Evolutionary conservation across 2,888 invertebrate genomes (phyloP), one percentile per base, ranked within the genome.

Genomic region (Rotaria macrura): DNA sequence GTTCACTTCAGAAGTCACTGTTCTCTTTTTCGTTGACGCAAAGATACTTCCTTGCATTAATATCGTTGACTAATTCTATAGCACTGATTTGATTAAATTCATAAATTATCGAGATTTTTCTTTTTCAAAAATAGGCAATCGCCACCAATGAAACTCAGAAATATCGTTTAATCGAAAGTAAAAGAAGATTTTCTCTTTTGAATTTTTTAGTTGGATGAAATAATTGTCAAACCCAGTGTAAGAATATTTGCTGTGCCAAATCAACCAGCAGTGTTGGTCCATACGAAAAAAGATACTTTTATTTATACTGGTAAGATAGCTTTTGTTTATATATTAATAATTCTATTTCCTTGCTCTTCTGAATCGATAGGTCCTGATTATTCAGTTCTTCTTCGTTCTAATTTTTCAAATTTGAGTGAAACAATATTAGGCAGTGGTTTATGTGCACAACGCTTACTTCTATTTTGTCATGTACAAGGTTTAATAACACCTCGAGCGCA

Each of bases 391-490:
- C 79, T 79, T 43, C 40, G 79, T n/a, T 25, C 43, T 43, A 79
- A 5, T 79, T 79, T 79, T 43, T n/a, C 43, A 1, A 79, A 43
- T 79, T 5, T 79, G 3, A 25, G n/a, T 79, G 79, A 79, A n/a
- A 79, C 79, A 43, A 79, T 79, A 43, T 43, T 79, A 43, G 79
- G 79, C 2, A 79, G 79, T 79, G 79, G 79, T 25, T 43, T 79
- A 43, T 79, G 79, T n/a, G 25, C 12, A n/a, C 40, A 79, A 43
- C 79, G 79, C 43, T 23, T 43, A n/a, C 14, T 79, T n/a, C 12
- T 79, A 0, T 79, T 79, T n/a, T 43, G 79, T 79, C 79, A 79
- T 79, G 43, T 79, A 43, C 79, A 79, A 79, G 79, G 79, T 43
- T 43, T 79, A n/a, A 79, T 79, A 25, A 79, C 43, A 43, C 79